Percentiles rank a stretch among this genome's conserved stretches.
Conservation (phyloP, 1,140 invertebrate genomes). For the Habropoda laboriosa region DNA sequence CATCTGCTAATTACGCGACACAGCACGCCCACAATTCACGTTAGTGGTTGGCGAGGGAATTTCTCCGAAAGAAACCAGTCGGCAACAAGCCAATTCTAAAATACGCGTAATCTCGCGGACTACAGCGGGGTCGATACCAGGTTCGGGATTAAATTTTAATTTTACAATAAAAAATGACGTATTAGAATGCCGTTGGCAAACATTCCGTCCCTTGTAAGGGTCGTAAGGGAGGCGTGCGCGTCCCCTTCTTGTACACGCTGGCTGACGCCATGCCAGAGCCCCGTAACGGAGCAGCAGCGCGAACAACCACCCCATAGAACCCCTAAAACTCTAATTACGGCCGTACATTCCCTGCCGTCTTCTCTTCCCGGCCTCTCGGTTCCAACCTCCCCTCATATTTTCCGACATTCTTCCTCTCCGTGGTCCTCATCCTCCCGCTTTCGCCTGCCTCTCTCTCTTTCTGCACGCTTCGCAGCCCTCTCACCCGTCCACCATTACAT, state of each 20-base stretch:
- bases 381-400: conserved; percentile 57
- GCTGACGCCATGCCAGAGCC: conserved; percentile 20
- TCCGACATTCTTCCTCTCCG: conserved; percentile 66
- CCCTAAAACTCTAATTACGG: conserved; percentile 80
- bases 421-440: conserved; percentile 32
- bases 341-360: conserved; percentile 62
- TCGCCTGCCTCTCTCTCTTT: not conserved
- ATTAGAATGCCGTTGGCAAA: conserved; percentile 75
- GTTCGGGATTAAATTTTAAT: conserved; percentile 80
- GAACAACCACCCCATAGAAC: conserved; percentile 70
- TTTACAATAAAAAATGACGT: conserved; percentile 80
- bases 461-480: not conserved
- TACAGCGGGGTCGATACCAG: conserved; percentile 37
- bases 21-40: conserved; percentile 20
- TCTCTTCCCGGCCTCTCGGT: conserved; percentile 20
- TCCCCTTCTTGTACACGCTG: conserved; percentile 32
- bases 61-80: conserved; percentile 62
- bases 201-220: conserved; percentile 57
- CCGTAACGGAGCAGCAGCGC: conserved; percentile 52
- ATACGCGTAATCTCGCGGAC: conserved; percentile 74
- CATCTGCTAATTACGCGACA: conserved; percentile 28
- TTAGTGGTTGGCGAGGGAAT: conserved; percentile 12
- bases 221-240: conserved; percentile 49
- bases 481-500: conserved; percentile 77
- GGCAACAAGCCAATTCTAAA: conserved; percentile 71